phyloP scores from a whole-genome alignment of 2,113 vertebrate species.

The Clarias macrocephalus region DNA sequence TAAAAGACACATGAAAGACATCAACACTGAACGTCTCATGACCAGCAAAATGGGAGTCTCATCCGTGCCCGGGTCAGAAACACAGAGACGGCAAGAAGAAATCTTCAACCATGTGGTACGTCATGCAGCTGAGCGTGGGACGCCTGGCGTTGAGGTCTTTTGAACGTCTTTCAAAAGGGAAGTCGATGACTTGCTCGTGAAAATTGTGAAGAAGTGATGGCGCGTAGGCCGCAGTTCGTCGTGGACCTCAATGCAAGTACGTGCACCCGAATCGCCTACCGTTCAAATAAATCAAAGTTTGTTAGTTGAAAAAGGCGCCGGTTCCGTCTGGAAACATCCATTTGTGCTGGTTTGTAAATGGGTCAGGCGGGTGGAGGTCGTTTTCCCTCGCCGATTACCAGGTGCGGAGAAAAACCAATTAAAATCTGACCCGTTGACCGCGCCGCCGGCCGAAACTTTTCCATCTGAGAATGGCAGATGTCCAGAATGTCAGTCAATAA shows the following conservation, averaged over 20 bases:
- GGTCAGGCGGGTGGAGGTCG: neutral
- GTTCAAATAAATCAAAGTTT: neutral
- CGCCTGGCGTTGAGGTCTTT: too few species aligned
- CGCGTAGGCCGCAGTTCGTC: neutral
- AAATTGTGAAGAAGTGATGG: neutral
- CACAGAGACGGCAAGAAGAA: too few species aligned
- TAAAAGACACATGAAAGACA: too few species aligned
- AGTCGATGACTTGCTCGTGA: neutral
- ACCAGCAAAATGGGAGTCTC: too few species aligned
- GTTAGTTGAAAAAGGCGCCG: neutral
- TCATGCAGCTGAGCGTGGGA: too few species aligned
- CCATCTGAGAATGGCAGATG: neutral
- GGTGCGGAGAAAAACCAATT: conserved; percentile 15
- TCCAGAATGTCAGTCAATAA: neutral
- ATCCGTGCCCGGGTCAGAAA: too few species aligned
- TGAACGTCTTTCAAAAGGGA: neutral
- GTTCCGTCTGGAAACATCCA: neutral
- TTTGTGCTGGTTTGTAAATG: neutral
- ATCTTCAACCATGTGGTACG: too few species aligned
- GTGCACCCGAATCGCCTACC: neutral
- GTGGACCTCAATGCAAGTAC: neutral
- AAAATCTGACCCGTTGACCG: neutral
- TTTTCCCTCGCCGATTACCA: neutral
- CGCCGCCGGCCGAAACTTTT: neutral
- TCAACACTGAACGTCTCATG: too few species aligned